phyloP scores from a whole-genome alignment of 2,797 vertebrate genomes.

The Spheniscus humboldti region DNA sequence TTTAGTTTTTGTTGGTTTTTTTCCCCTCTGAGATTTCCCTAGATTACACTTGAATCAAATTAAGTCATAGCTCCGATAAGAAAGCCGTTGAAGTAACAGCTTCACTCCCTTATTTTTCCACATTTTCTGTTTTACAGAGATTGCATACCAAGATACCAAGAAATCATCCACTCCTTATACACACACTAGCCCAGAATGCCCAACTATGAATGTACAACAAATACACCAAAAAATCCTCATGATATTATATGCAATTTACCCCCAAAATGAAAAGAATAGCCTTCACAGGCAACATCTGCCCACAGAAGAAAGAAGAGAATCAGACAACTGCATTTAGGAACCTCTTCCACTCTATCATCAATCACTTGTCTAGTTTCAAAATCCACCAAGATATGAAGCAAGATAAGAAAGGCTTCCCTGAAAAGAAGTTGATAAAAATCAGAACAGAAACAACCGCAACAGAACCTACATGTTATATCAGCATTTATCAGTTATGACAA shows the following conservation, averaged over 20 bases:
- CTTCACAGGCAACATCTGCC: neutral
- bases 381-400: neutral
- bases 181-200: neutral
- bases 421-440: conserved; percentile 35
- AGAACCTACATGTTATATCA: conserved; percentile 21
- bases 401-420: conserved; percentile 31
- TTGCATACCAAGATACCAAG: neutral
- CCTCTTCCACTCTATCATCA: neutral
- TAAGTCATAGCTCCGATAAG: neutral
- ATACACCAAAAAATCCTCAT: neutral
- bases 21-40: neutral
- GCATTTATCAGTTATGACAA: conserved; percentile 28
- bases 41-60: neutral
- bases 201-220: neutral
- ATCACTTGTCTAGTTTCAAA: neutral
- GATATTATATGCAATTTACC: neutral
- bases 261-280: neutral
- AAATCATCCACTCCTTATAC: neutral
- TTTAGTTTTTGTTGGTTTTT: neutral
- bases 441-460: conserved; percentile 24
- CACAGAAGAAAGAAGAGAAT: neutral
- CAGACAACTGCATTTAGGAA: neutral
- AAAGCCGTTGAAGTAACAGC: neutral
- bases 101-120: neutral
- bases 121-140: neutral